A percentile compares a stretch with the other conserved stretches of the same genome.
phyloP scores from a whole-genome alignment of 2,888 invertebrate species.

The Dasypolia templi region DNA sequence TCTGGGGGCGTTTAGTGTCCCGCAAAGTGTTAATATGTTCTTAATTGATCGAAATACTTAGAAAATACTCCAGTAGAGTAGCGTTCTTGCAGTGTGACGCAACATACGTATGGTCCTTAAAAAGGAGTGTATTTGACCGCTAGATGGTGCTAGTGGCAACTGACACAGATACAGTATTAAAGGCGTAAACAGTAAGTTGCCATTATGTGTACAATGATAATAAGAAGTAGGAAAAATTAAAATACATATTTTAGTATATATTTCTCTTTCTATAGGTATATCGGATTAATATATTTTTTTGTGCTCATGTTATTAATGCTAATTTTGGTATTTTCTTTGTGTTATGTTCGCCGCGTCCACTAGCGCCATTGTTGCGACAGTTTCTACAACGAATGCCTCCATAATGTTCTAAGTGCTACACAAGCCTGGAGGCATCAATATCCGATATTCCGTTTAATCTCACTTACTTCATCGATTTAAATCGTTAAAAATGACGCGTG shows the following conservation, averaged over 20 bases:
- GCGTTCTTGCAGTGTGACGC: slow-evolving; percentile 14
- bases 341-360: slow-evolving; percentile 44
- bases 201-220: neutral
- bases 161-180: neutral
- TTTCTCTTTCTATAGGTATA: neutral
- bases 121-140: slow-evolving; percentile 51
- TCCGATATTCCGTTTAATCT: slow-evolving; percentile 47
- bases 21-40: neutral
- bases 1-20: neutral
- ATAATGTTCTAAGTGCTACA: slow-evolving; percentile 53
- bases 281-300: slow-evolving; percentile 35
- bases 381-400: slow-evolving; percentile 54
- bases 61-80: neutral
- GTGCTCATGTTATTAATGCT: slow-evolving; percentile 48
- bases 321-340: slow-evolving; percentile 59
- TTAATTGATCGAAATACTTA: neutral
- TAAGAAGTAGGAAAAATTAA: neutral
- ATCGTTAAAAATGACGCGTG: slow-evolving; percentile 15
- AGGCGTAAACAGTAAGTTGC: slow-evolving; percentile 4
- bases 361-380: slow-evolving; percentile 54
- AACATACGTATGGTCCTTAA: slow-evolving; percentile 8
- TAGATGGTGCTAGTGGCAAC: slow-evolving; percentile 54
- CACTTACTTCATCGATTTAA: slow-evolving; percentile 28
- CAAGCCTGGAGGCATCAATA: slow-evolving; percentile 51
- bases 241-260: slow-evolving; percentile 4